Base-by-base conservation (phyloP, 2,888 invertebrate genomes). In the Corythucha ciliata region DNA sequence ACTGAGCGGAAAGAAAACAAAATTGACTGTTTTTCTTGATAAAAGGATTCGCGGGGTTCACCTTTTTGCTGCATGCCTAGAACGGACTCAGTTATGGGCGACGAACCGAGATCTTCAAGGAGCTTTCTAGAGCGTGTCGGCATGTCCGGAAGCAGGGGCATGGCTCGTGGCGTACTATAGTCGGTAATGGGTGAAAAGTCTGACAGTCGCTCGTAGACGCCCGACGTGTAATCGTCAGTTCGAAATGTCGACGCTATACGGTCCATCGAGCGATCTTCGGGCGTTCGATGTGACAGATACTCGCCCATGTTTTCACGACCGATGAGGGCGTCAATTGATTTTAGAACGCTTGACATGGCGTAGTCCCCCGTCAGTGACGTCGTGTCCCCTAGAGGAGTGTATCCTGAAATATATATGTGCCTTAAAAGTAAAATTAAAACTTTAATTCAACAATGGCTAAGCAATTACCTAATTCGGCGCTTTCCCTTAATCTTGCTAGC, bases 121-220 rank as follows among this genome's bases (percentile, higher is more conserved):
- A 72, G 63, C 60, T 72, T 72, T 54, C 76, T 64, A 22, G 75
- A 75, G 48, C 73, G 66, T 34, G 72, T 72, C 32, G 73, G 74
- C 67, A 76, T 73, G 63, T 76, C 76, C 37, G 72, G 73, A 53
- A 76, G 67, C 39, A 76, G 65, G 16, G 74, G 75, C 75, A 76
- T 76, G 16, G 75, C 74, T 12, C 74, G 73, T 6, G 66, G 67
- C 27, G 66, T 66, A 46, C 53, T 58, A 60, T 64, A 66, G 62
- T 70, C 70, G 41, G 68, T 66, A 49, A 68, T 59, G 37, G 69
- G 69, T 26, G 71, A 69, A 61, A 68, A 69, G 60, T 70, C 69
- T 14, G 68, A 65, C 33, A 68, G 63, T 51, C 67, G 63, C 55
- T 71, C 69, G 58, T 68, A 67, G 50, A 67, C 65, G 53, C 68